Evolutionary conservation across 2,797 vertebrate genomes (phyloP).

Genomic region (Vespertilio murinus): DNA sequence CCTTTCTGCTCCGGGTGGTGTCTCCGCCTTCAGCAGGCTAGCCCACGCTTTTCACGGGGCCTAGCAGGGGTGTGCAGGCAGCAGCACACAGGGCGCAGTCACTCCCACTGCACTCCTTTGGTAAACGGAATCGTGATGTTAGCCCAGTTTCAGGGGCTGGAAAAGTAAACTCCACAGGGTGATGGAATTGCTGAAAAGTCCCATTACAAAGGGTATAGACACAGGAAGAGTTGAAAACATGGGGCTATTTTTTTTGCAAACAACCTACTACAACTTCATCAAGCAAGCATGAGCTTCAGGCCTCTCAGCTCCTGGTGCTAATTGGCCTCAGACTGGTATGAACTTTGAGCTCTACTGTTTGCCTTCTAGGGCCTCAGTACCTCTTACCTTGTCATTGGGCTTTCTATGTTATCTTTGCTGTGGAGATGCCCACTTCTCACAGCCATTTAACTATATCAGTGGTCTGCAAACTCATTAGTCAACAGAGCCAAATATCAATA

Average conservation of each 20-base stretch:
- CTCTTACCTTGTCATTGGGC: not conserved
- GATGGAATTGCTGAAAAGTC: not conserved
- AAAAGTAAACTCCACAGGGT: not conserved
- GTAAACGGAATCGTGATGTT: not conserved
- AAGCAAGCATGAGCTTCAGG: not conserved
- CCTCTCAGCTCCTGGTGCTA: not conserved
- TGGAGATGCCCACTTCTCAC: not conserved
- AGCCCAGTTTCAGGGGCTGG: not conserved
- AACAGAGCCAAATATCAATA: too few relatives aligned
- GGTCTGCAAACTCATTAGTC: too few relatives aligned
- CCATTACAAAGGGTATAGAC: not conserved
- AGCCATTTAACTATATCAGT: not conserved
- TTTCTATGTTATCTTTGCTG: not conserved
- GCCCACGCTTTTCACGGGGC: rapidly evolving
- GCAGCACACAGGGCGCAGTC: not conserved
- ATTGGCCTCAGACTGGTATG: not conserved
- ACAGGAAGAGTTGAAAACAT: not conserved
- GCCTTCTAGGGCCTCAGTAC: not conserved
- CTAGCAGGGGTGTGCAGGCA: not conserved
- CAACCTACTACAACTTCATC: not conserved
- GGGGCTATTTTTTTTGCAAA: not conserved
- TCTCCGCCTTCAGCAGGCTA: not conserved
- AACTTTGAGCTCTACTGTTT: not conserved
- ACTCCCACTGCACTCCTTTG: not conserved
- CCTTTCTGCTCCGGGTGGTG: not conserved